Conservation (phyloP, 2,113 vertebrate species). For the Alouatta palliata region DNA sequence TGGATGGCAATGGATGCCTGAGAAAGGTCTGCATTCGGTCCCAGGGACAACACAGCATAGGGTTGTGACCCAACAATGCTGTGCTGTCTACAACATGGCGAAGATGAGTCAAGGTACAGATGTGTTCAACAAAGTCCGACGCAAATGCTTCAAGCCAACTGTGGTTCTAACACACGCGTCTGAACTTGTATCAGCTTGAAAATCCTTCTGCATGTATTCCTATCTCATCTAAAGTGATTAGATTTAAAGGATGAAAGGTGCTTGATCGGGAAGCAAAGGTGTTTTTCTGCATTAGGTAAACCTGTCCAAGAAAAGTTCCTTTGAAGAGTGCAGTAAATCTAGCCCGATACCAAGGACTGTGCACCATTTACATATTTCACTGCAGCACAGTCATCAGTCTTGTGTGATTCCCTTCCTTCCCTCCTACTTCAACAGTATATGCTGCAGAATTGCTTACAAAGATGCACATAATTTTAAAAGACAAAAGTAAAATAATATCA, state of each 20-base stretch:
- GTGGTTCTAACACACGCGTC: background rate
- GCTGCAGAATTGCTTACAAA: slow-evolving; percentile 15
- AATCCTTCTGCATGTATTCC: background rate
- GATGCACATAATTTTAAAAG: slow-evolving; percentile 16
- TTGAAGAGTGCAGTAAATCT: slow-evolving; percentile 6
- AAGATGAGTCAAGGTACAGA: background rate
- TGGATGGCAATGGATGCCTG: rapidly evolving
- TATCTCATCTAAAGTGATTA: background rate
- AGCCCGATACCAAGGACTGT: slow-evolving; percentile 41
- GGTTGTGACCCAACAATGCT: too few relatives aligned
- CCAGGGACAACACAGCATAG: rapidly evolving
- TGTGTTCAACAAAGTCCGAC: background rate
- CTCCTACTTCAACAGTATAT: background rate
- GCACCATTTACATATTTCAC: background rate
- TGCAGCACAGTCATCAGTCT: background rate
- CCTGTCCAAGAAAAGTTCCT: background rate
- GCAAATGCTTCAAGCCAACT: background rate
- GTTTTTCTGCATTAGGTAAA: slow-evolving; percentile 53
- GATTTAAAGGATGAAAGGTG: slow-evolving; percentile 45
- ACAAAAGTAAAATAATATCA: background rate
- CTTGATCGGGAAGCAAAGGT: slow-evolving; percentile 64
- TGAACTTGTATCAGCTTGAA: background rate
- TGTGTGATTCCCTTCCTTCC: background rate
- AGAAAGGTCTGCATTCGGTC: background rate
- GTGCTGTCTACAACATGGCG: background rate